Conservation (phyloP, 1,140 invertebrate species). For the Apis laboriosa region DNA sequence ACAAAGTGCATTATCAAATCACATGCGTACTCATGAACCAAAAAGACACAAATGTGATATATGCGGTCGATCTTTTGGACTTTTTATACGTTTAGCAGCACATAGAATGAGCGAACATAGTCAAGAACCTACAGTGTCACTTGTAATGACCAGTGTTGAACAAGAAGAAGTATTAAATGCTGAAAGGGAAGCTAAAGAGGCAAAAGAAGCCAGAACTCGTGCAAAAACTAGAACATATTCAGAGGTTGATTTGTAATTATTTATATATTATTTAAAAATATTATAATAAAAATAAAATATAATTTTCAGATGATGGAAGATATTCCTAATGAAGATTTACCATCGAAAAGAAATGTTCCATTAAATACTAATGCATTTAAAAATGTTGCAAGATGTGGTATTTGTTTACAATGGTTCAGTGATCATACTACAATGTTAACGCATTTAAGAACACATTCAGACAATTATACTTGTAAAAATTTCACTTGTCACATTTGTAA, state of each 20-base stretch:
- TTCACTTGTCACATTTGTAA: conserved; percentile 68
- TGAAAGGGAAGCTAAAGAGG: conserved; percentile 72
- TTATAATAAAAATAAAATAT: conserved; percentile 7
- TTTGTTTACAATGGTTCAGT: conserved; percentile 70
- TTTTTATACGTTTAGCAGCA: conserved; percentile 71
- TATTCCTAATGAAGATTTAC: conserved; percentile 42
- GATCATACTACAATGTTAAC: conserved; percentile 73
- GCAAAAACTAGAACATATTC: conserved; percentile 51
- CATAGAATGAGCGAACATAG: conserved; percentile 73
- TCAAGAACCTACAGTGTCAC: conserved; percentile 62
- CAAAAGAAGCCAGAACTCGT: conserved; percentile 65
- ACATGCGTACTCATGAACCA: conserved; percentile 76
- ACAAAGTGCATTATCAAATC: conserved; percentile 76
- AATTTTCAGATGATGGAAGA: conserved; percentile 60
- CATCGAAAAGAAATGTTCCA: conserved; percentile 51
- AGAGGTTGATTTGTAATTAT: conserved; percentile 44
- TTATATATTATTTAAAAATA: not conserved
- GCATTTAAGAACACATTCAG: conserved; percentile 72
- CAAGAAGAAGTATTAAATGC: conserved; percentile 74
- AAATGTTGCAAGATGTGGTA: conserved; percentile 71
- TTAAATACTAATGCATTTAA: conserved; percentile 54
- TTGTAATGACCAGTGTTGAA: conserved; percentile 67
- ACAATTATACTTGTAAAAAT: conserved; percentile 63
- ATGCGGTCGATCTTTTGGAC: conserved; percentile 73
- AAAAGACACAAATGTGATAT: conserved; percentile 74